Evolutionary conservation across 2,888 invertebrate genomes (phyloP).

Genomic region (Phortica magna): DNA sequence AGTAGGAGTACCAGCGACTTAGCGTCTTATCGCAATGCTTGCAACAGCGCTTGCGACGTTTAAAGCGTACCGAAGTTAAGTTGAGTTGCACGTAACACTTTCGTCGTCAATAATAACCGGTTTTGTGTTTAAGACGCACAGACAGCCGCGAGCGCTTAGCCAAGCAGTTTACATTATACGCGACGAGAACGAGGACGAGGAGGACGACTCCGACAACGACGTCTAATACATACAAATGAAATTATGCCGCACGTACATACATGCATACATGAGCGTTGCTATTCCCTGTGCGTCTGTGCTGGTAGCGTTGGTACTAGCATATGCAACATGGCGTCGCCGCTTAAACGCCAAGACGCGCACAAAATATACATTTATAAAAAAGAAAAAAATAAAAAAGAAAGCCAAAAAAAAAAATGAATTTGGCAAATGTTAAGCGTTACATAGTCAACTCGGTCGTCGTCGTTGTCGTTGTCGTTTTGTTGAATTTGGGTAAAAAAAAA

Average conservation of each 20-base stretch:
- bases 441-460: background rate
- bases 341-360: background rate
- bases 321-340: conserved; percentile 27
- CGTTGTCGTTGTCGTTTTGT: background rate
- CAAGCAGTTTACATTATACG: background rate
- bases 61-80: background rate
- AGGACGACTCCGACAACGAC: no score
- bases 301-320: conserved; percentile 3
- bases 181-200: no score
- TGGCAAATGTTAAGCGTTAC: conserved; percentile 16
- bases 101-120: background rate
- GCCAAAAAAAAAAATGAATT: background rate
- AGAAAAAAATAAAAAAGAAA: background rate
- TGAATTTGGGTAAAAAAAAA: conserved; percentile 15
- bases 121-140: conserved; percentile 1
- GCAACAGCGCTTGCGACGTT: background rate
- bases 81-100: background rate
- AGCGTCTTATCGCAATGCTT: background rate
- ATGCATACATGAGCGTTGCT: no score
- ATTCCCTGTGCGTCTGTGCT: background rate
- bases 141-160: background rate
- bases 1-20: background rate
- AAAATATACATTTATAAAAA: background rate
- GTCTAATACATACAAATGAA: conserved; percentile 9
- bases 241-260: no score